A percentile compares a stretch with the other conserved stretches of the same genome.
Evolutionary conservation across 2,888 invertebrate species (phyloP).

Genomic region (Tricholauxania praeusta): DNA sequence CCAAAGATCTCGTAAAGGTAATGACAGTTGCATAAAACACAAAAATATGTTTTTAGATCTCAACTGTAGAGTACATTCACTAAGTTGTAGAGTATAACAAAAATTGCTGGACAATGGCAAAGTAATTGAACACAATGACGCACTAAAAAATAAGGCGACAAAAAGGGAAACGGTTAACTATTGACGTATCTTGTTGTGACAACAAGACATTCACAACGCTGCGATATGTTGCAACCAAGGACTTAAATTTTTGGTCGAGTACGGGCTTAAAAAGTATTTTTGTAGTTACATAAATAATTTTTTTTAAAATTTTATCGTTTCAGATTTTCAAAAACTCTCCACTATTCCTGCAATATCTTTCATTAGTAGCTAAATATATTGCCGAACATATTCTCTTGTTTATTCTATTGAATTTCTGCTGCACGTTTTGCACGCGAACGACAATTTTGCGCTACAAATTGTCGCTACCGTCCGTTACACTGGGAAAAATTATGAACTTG

Average conservation of each 20-base stretch:
- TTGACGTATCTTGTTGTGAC: slow-evolving; percentile 18
- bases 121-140: slow-evolving; percentile 16
- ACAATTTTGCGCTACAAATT: slow-evolving; percentile 61
- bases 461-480: slow-evolving; percentile 61
- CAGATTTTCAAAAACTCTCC: too few relatives aligned
- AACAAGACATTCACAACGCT: slow-evolving; percentile 40
- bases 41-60: too few relatives aligned
- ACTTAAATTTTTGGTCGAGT: too few relatives aligned
- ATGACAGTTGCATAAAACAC: too few relatives aligned
- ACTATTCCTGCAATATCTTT: too few relatives aligned
- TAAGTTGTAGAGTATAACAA: neutral
- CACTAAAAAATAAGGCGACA: slow-evolving; percentile 8
- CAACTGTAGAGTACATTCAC: neutral
- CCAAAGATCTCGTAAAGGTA: too few relatives aligned
- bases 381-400: too few relatives aligned
- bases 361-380: too few relatives aligned
- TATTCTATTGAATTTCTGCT: slow-evolving; percentile 17
- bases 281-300: too few relatives aligned
- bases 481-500: slow-evolving; percentile 69
- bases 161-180: neutral
- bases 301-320: too few relatives aligned
- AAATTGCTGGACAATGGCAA: neutral
- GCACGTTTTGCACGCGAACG: slow-evolving; percentile 38
- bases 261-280: too few relatives aligned
- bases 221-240: neutral